Evolutionary conservation across 1,140 invertebrate genomes (phyloP), one percentile per base, ranked within the genome.

Genomic region (Xylocopa sonorina): DNA sequence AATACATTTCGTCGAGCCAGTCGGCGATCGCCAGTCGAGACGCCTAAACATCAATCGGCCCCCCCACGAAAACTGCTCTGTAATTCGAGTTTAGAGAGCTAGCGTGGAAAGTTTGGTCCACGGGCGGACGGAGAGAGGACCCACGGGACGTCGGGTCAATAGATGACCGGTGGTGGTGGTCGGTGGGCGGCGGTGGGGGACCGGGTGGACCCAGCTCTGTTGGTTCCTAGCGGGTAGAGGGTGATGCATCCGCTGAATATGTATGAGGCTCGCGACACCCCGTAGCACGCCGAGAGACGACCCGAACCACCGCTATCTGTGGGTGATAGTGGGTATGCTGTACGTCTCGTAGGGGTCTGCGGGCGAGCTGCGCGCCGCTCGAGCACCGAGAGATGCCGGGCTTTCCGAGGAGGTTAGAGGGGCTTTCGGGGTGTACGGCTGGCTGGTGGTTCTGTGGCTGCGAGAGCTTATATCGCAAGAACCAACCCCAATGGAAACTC

Each of bases 191-290:
- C 62, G 32, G 72, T 21, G 10, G 46, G 64, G 43, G 50, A 16
- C 50, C 76, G 78, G 43, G 76, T n/a, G n/a, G n/a, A n/a, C n/a
- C n/a, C n/a, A n/a, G n/a, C n/a, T n/a, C n/a, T n/a, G 78, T 43
- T 67, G 55, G 55, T 38, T 67, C 58, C 43, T 60, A 60, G 78
- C 38, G 84, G 80, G 73, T 60, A 80, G 88, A 89, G 87, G 86
- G 88, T 90, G 91, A 91, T 92, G 91, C 90, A 92, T 91, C 82
- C 87, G 82, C 86, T 93, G 92, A 93, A 92, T 93, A 93, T 93
- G 92, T 92, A 93, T 93, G 92, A 92, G 88, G 87, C 77, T 86
- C 89, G 88, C 90, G 89, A 92, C 91, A 92, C 91, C 90, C 90
- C 88, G 90, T 90, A 90, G 88, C 87, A 89, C 85, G 87, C 83